Evolutionary conservation across 2,888 invertebrate genomes (phyloP), one percentile per base, ranked within the genome.

Genomic region (Drosophila recens): DNA sequence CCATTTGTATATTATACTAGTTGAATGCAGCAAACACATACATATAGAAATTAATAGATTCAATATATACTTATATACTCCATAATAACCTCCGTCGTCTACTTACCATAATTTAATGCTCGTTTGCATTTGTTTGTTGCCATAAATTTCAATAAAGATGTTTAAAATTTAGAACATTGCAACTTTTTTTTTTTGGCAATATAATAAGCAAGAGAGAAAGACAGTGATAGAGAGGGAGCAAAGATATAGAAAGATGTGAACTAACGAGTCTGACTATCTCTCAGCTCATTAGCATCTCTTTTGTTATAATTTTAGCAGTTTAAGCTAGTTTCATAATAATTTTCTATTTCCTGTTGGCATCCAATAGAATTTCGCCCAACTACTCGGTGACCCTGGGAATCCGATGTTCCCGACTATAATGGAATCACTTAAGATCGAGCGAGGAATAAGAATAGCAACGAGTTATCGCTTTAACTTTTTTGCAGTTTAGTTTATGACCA

Each of bases 131-230:
- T 69, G 42, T 48, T 69, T 67, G 46, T 17, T 64, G 83, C 66
- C 54, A 86, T 82, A 67, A 80, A 86, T 76, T 73, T 61, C 20
- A 62, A 64, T 65, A 67, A 67, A 72, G 27, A 54, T 46, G 64
- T 68, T 75, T 53, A 17, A 56, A 51, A 72, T 67, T 71, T 62
- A 69, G 72, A 78, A 78, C 67, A 57, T 61, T 78, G 83, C 83
- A 38, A 51, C 48, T 52, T 70, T 67, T 43, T 48, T 38, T 38
- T 48, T n/a, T 38, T 45, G 46, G 58, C 15, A 45, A 61, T 42
- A 23, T 11, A 70, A 34, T 40, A 38, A 33, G 30, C 33, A n/a
- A 5, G 42, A 1, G 13, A 40, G 15, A 58, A 23, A 11, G 30
- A 23, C 43, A 42, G 40, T 36, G 27, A 48, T 11, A 65, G 48